Conservation (phyloP, 1,140 invertebrate species). For the Tetramorium parvispinum region DNA sequence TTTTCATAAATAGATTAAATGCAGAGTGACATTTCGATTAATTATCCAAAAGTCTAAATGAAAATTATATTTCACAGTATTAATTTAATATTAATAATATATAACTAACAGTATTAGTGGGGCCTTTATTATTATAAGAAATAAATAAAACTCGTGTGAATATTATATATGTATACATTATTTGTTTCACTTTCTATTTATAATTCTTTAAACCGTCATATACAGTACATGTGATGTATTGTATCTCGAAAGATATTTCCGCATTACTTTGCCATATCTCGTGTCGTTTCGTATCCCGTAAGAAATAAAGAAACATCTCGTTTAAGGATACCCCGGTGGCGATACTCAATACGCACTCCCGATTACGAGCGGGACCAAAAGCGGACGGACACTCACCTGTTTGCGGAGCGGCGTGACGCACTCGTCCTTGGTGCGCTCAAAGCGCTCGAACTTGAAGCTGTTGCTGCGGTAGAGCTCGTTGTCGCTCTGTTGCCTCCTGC, state of each 20-base stretch:
- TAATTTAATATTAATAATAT: too few relatives aligned
- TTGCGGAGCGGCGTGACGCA: conserved; percentile 77
- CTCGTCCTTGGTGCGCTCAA: conserved; percentile 90
- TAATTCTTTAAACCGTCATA: not conserved
- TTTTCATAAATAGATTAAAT: not conserved
- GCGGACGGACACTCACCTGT: conserved; percentile 70
- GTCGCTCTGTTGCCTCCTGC: conserved; percentile 88
- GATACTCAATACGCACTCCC: not conserved
- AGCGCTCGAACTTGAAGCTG: conserved; percentile 94
- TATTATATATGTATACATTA: too few relatives aligned
- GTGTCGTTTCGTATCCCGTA: not conserved
- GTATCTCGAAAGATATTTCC: not conserved
- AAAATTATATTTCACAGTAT: not conserved
- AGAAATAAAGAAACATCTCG: not conserved
- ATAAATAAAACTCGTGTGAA: not conserved
- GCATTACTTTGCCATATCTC: not conserved
- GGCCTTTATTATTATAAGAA: not conserved
- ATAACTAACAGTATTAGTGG: too few relatives aligned
- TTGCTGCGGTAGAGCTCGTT: conserved; percentile 94
- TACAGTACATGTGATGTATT: not conserved
- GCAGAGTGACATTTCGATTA: not conserved
- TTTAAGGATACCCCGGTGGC: not conserved
- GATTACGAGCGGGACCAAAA: not conserved
- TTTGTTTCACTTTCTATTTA: not conserved
- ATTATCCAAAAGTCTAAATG: not conserved